Conservation (phyloP, 2,113 vertebrate genomes). For the Drymodes brunneopygia region DNA sequence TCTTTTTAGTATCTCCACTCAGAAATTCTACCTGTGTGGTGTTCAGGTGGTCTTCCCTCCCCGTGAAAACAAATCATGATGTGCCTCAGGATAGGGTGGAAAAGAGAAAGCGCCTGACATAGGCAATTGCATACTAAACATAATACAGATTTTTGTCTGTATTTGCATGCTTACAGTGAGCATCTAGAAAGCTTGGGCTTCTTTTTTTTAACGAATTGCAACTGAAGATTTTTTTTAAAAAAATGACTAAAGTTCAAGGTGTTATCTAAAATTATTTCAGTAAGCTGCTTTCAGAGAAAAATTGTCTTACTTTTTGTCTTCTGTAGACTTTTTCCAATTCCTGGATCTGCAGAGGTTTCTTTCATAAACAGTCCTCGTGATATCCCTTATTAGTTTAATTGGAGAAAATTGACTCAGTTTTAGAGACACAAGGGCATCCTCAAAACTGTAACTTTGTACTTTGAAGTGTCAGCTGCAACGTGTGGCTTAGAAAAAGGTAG, state of each 20-base stretch:
- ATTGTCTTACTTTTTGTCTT: not conserved
- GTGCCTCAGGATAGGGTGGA: not conserved
- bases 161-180: not conserved
- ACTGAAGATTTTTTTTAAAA: not conserved
- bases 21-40: not conserved
- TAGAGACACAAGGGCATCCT: not conserved
- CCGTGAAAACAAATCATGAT: not conserved
- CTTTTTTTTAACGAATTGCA: not conserved
- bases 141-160: not conserved
- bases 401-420: not conserved
- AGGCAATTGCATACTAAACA: not conserved
- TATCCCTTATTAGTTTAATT: not conserved
- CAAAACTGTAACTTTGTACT: not conserved
- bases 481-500: not conserved
- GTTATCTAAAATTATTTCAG: not conserved
- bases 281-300: not conserved
- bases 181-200: not conserved
- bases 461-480: not conserved
- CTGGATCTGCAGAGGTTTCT: not conserved
- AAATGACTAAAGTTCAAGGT: not conserved
- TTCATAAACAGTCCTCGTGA: not conserved
- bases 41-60: not conserved
- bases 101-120: not conserved
- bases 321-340: not conserved
- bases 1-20: not conserved